Conservation (phyloP, 2,113 vertebrate genomes). For the Plotosus lineatus region DNA sequence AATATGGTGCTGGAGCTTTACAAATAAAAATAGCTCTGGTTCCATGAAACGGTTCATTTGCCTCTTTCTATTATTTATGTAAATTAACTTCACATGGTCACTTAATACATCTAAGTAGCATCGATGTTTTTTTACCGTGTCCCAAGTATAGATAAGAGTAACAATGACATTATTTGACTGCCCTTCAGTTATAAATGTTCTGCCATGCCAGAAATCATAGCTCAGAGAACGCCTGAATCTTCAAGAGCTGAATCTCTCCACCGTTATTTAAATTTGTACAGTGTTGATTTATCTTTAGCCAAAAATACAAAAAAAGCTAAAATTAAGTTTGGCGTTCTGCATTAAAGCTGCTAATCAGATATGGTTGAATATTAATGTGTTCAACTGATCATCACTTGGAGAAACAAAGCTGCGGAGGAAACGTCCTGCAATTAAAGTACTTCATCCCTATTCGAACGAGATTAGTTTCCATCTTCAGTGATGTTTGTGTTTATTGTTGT, state of each 20-base stretch:
- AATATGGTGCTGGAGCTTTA: background rate
- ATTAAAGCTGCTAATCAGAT: constrained; percentile 52
- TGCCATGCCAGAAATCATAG: background rate
- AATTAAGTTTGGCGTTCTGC: constrained; percentile 63
- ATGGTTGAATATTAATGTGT: constrained; percentile 61
- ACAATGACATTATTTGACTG: background rate
- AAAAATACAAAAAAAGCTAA: constrained; percentile 33
- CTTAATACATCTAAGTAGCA: background rate
- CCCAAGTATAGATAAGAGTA: background rate
- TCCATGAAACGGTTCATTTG: background rate
- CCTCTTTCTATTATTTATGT: background rate
- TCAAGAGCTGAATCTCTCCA: background rate
- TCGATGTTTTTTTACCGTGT: background rate
- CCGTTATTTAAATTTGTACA: background rate
- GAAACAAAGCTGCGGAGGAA: constrained; percentile 14
- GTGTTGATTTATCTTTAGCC: background rate
- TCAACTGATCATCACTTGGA: constrained; percentile 39
- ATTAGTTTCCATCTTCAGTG: background rate
- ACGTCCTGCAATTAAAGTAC: constrained; percentile 32
- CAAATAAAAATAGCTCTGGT: background rate
- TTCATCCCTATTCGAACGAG: background rate
- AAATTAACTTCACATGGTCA: background rate
- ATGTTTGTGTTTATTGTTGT: too few species aligned
- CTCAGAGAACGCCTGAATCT: background rate
- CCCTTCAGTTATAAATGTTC: background rate